phyloP scores from a whole-genome alignment of 2,113 vertebrate genomes.

The Crotalus helleri region DNA sequence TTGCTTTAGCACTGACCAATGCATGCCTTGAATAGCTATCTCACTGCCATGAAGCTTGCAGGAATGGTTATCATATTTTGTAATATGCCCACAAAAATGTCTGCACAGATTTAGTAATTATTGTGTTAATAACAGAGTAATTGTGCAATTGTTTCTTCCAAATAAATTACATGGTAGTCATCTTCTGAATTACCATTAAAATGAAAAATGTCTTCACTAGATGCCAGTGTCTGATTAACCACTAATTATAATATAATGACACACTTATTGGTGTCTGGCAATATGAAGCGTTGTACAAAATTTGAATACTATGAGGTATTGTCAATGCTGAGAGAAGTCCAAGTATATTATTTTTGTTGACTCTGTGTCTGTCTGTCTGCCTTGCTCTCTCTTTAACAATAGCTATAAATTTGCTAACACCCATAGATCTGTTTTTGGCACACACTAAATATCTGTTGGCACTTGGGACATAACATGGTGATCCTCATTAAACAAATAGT shows the following conservation, averaged over 20 bases:
- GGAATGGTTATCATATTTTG: constrained; percentile 62
- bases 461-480: constrained; percentile 14
- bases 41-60: constrained; percentile 62
- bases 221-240: constrained; percentile 70
- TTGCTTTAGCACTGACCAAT: constrained; percentile 23
- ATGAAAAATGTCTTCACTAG: constrained; percentile 63
- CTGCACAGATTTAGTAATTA: constrained; percentile 70
- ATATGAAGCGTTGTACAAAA: constrained; percentile 62
- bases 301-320: constrained; percentile 50
- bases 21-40: constrained; percentile 50
- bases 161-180: constrained; percentile 72
- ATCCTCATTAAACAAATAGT: constrained; percentile 34
- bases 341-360: constrained; percentile 19
- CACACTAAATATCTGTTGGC: background rate
- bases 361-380: background rate
- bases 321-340: constrained; percentile 40
- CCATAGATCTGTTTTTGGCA: constrained; percentile 47
- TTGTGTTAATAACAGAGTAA: constrained; percentile 75
- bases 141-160: constrained; percentile 71
- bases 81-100: constrained; percentile 41
- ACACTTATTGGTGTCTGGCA: constrained; percentile 59
- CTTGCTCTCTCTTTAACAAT: constrained; percentile 2
- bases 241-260: constrained; percentile 76
- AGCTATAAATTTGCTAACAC: constrained; percentile 29
- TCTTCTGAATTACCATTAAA: constrained; percentile 70